Evolutionary conservation across 2,113 vertebrate species (phyloP).

Genomic region (Callaeas wilsoni): DNA sequence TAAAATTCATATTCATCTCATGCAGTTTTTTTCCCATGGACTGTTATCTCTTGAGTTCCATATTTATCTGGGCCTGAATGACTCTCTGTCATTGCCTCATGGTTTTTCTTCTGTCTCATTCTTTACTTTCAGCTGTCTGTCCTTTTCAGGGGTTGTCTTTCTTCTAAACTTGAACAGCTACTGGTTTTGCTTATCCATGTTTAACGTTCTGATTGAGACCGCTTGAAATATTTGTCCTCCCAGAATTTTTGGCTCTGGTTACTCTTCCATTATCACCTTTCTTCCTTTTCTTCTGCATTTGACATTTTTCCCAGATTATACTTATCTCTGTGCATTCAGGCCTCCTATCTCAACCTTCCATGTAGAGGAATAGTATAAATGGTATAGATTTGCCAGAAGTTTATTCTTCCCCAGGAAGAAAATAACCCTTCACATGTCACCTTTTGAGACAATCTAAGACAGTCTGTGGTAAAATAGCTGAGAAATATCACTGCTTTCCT

Average conservation of each 20-base stretch:
- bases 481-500: neutral
- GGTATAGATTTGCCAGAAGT: neutral
- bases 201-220: neutral
- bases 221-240: neutral
- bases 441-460: neutral
- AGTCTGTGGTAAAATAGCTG: neutral
- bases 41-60: neutral
- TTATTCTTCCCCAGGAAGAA: neutral
- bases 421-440: neutral
- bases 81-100: neutral
- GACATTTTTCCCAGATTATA: neutral
- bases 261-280: neutral
- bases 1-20: neutral
- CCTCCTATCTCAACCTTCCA: neutral
- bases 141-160: neutral
- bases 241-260: neutral
- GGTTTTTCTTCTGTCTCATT: neutral
- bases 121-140: neutral
- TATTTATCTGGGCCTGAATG: neutral
- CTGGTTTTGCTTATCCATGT: neutral
- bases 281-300: neutral
- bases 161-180: neutral
- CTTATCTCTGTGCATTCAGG: neutral
- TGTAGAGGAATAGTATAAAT: neutral
- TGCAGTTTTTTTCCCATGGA: neutral